Percentiles rank a stretch among this genome's conserved stretches.
These are phyloP conservation scores for Lepidocyrtoides sp. DNA, from an alignment of 2,888 invertebrate species.

Conservation along the genomic window DNA sequence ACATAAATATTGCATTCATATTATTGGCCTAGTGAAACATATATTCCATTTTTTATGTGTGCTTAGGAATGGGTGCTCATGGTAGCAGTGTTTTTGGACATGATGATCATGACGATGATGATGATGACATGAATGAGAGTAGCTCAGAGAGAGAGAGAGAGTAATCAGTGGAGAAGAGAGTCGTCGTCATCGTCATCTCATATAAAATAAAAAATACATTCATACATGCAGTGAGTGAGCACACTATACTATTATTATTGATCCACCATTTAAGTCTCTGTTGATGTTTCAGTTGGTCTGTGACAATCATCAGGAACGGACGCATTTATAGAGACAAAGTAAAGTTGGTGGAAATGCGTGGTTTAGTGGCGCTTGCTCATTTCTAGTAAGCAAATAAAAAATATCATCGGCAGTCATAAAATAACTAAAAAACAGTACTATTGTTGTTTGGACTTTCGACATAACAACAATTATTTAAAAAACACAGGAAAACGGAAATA, in stretches of 20 bases:
- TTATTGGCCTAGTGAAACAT: not conserved
- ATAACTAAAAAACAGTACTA: not conserved
- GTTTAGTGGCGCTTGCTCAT: not conserved
- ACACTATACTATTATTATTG: conserved; percentile 9
- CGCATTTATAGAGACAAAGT: conserved; percentile 12
- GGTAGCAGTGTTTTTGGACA: not conserved
- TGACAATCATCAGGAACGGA: conserved; percentile 77
- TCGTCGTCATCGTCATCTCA: not conserved
- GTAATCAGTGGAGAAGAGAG: not conserved
- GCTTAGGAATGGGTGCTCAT: not conserved
- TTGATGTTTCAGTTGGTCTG: conserved; percentile 71
- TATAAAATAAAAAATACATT: not conserved
- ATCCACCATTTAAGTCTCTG: conserved; percentile 59
- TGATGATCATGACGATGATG: conserved; percentile 15
- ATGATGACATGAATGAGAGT: conserved; percentile 52
- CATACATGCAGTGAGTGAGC: not conserved
- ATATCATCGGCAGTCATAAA: not conserved
- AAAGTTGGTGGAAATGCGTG: not conserved
- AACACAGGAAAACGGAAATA: conserved; percentile 47
- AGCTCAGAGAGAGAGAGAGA: not conserved
- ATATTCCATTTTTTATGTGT: too few species aligned
- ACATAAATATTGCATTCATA: not conserved
- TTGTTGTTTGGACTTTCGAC: too few species aligned
- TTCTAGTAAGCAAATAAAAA: not conserved
- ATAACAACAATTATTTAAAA: not conserved